These are phyloP conservation scores for Paedocypris sp. DNA, from an alignment of 2,113 vertebrate species.

Conservation along the genomic window DNA sequence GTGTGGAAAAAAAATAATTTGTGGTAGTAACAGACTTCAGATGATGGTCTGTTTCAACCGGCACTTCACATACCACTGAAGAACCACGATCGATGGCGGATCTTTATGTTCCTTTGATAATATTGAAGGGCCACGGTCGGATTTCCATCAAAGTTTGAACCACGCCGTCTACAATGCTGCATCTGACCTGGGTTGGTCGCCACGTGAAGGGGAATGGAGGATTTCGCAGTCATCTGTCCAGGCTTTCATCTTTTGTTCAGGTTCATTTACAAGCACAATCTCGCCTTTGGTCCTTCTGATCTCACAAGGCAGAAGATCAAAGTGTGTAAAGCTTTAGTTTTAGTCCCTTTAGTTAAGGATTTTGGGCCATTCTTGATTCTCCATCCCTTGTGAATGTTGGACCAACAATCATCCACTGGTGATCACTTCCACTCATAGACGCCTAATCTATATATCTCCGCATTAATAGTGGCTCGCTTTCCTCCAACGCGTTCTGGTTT, in stretches of 20 bases:
- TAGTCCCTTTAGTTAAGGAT: too few species aligned
- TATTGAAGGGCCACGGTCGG: conserved; percentile 29
- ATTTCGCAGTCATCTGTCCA: neutral
- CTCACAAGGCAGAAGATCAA: conserved; percentile 12
- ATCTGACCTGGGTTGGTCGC: too few species aligned
- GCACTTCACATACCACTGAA: conserved; percentile 20
- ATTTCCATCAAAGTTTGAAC: conserved; percentile 35
- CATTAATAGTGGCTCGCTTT: neutral
- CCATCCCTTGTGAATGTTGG: neutral
- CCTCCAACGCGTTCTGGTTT: too few species aligned
- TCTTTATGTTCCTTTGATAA: conserved; percentile 30
- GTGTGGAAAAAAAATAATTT: too few species aligned
- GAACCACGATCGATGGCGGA: conserved; percentile 28
- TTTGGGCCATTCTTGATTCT: too few species aligned
- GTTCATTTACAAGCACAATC: conserved; percentile 22
- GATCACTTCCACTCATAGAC: conserved; percentile 16
- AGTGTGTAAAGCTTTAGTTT: conserved; percentile 16
- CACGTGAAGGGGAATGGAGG: neutral
- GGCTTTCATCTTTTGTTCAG: conserved; percentile 20
- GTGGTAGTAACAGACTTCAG: conserved; percentile 17
- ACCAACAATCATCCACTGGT: neutral
- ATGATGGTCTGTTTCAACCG: conserved; percentile 26
- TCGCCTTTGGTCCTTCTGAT: conserved; percentile 7
- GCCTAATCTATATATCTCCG: too few species aligned
- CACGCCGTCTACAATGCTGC: neutral